A percentile compares a stretch with the other conserved stretches of the same genome.
Evolutionary conservation across 2,888 invertebrate species (phyloP).

Genomic region (Digitonthophagus gazella): DNA sequence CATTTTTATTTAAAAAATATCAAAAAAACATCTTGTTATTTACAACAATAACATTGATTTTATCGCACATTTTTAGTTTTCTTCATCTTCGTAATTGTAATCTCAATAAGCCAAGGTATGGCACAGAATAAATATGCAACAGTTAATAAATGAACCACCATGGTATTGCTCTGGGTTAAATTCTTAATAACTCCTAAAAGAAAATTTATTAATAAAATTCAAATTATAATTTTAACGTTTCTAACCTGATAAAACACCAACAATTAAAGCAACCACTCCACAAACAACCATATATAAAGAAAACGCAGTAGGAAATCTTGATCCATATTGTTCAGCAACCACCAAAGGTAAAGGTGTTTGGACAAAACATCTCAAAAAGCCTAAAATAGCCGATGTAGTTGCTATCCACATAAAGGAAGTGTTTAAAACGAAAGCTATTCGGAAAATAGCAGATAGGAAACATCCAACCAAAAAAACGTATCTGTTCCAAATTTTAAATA

Average conservation of each 20-base stretch:
- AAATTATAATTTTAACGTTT: constrained; percentile 49
- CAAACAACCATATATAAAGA: constrained; percentile 71
- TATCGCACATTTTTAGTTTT: constrained; percentile 3
- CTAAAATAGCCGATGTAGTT: constrained; percentile 60
- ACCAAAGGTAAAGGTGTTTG: constrained; percentile 70
- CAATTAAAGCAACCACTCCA: constrained; percentile 65
- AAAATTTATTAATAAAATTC: constrained; percentile 35
- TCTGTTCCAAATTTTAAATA: constrained; percentile 62
- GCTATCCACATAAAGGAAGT: constrained; percentile 59
- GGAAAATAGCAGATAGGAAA: constrained; percentile 63
- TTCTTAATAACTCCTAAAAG: constrained; percentile 61
- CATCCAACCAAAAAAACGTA: constrained; percentile 65
- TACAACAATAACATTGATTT: not conserved
- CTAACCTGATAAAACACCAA: constrained; percentile 67
- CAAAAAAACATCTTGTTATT: constrained; percentile 5
- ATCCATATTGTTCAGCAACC: constrained; percentile 66
- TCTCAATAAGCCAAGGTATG: constrained; percentile 67
- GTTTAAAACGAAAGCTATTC: constrained; percentile 64
- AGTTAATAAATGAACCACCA: constrained; percentile 67
- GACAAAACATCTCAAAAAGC: constrained; percentile 68
- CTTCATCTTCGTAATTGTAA: constrained; percentile 31
- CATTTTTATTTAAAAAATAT: constrained; percentile 7
- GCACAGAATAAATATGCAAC: constrained; percentile 65
- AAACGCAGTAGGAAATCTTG: constrained; percentile 70
- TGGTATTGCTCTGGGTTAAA: constrained; percentile 62